Conservation (phyloP, 2,888 invertebrate genomes). For the Trachelus stipa region DNA sequence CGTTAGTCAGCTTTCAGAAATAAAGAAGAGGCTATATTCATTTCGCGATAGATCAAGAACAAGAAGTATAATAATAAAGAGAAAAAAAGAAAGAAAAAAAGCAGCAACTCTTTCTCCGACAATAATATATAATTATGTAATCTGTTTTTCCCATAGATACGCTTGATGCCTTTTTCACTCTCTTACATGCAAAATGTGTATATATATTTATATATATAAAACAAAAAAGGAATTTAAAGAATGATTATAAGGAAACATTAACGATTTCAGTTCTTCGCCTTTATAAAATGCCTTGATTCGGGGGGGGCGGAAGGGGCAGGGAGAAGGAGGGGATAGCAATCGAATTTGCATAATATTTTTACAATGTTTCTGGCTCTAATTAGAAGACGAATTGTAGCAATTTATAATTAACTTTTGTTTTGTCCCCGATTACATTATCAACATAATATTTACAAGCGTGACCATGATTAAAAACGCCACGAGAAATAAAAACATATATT, state of each 20-base stretch:
- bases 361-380: constrained; percentile 20
- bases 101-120: constrained; percentile 41
- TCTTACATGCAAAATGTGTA: constrained; percentile 9
- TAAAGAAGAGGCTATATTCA: not conserved
- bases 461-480: constrained; percentile 52
- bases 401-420: constrained; percentile 20
- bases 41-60: not conserved
- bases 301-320: not conserved
- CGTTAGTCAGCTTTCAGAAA: not conserved
- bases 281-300: not conserved
- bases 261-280: constrained; percentile 42
- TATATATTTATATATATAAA: constrained; percentile 14
- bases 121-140: constrained; percentile 24
- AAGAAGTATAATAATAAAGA: not conserved
- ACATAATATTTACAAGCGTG: constrained; percentile 56
- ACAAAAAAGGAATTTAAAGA: constrained; percentile 30
- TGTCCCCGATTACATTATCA: constrained; percentile 35
- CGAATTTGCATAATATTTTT: constrained; percentile 7
- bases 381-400: constrained; percentile 14
- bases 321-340: not conserved
- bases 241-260: constrained; percentile 39
- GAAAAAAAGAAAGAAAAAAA: constrained; percentile 32
- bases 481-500: constrained; percentile 60
- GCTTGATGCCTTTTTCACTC: not conserved
- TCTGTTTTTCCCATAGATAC: constrained; percentile 30